Evolutionary conservation across 2,113 vertebrate genomes (phyloP).

Genomic region (Empidonax traillii): DNA sequence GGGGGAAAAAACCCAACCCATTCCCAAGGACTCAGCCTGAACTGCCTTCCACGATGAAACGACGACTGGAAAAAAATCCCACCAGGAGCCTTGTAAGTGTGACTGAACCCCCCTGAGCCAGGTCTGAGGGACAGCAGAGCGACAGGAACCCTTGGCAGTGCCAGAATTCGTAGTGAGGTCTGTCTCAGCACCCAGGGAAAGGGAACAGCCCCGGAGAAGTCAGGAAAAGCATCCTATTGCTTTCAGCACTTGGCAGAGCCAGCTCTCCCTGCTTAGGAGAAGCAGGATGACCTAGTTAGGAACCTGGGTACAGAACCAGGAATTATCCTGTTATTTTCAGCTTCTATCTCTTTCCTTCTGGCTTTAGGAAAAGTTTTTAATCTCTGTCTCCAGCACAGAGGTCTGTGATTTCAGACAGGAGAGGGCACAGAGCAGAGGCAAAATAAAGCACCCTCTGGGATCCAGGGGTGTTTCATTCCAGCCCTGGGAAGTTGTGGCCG

Average conservation of each 20-base stretch:
- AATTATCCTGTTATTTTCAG: slow-evolving; percentile 18
- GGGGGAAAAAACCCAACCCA: not conserved
- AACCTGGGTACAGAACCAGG: slow-evolving; percentile 16
- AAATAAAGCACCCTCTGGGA: not conserved
- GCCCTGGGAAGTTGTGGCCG: not conserved
- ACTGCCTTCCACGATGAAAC: not conserved
- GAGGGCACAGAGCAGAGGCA: not conserved
- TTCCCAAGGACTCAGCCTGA: not conserved
- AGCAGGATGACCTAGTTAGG: slow-evolving; percentile 56
- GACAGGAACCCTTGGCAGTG: not conserved
- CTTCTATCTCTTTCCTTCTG: not conserved
- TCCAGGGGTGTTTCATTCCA: not conserved
- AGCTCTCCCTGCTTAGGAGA: not conserved
- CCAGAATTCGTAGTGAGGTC: not conserved
- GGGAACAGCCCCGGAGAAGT: not conserved
- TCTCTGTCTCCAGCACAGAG: not conserved
- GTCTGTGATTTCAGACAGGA: not conserved
- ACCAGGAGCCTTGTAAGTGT: not conserved
- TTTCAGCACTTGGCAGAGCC: not conserved
- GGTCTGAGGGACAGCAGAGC: not conserved
- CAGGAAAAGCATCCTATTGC: not conserved
- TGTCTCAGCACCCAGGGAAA: not conserved
- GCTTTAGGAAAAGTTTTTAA: not conserved
- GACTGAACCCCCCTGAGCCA: not conserved
- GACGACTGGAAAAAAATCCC: not conserved